Evolutionary conservation across 2,113 vertebrate species (phyloP).

Genomic region (Plecotus auritus): DNA sequence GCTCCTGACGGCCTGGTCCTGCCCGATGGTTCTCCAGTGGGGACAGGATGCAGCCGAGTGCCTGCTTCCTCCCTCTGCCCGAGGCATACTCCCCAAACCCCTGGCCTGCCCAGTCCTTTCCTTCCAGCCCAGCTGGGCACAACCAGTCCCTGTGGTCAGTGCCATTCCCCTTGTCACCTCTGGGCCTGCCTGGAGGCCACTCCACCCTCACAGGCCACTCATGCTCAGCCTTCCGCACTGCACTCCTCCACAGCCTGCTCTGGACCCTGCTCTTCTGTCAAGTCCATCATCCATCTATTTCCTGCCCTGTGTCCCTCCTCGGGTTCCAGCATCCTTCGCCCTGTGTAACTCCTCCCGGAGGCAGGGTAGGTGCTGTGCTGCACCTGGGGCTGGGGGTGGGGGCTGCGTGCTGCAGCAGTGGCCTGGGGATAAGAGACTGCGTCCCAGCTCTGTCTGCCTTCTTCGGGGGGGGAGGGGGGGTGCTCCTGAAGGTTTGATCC

Average conservation of each 20-base stretch:
- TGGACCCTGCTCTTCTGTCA: background rate
- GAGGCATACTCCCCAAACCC: background rate
- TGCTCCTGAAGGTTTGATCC: too few relatives aligned
- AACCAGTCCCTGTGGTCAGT: background rate
- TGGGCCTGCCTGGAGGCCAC: background rate
- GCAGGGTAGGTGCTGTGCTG: background rate
- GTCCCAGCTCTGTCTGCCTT: background rate
- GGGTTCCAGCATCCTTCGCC: background rate
- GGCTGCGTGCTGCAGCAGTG: background rate
- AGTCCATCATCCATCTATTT: background rate
- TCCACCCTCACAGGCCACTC: background rate
- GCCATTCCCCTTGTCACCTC: background rate
- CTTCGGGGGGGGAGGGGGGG: background rate
- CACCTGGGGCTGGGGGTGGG: background rate
- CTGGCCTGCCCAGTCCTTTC: background rate
- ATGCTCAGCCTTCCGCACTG: too few relatives aligned
- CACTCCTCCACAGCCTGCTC: too few relatives aligned
- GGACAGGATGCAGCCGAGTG: background rate
- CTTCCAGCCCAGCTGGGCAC: background rate
- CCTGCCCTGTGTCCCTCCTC: background rate
- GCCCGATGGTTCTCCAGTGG: background rate
- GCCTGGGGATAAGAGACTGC: too few relatives aligned
- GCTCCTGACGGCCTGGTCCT: background rate
- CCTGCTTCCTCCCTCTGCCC: slow-evolving; percentile 36
- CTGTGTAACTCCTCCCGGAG: background rate